Percentiles rank a stretch among this genome's conserved stretches.
Conservation (phyloP, 2,888 invertebrate genomes). For the Blastobasis adustella region DNA sequence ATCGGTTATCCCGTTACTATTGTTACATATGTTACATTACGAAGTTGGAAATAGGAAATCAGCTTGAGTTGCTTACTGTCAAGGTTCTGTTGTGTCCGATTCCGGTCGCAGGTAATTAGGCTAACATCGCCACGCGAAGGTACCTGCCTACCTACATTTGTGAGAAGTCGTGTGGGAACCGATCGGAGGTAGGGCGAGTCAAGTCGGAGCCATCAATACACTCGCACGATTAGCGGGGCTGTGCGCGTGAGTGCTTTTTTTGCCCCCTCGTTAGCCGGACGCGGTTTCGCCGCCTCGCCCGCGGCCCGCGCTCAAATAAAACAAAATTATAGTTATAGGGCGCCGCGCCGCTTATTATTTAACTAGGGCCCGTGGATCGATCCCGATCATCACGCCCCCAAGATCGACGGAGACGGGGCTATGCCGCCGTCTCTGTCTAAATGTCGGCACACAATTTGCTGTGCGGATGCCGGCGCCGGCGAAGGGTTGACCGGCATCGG, state of each 20-base stretch:
- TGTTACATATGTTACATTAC: too few relatives aligned
- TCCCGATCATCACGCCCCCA: slow-evolving; percentile 53
- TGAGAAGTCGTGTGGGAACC: slow-evolving; percentile 19
- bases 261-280: slow-evolving; percentile 58
- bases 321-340: slow-evolving; percentile 67
- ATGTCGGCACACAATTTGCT: neutral
- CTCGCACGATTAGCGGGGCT: slow-evolving; percentile 39
- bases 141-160: neutral
- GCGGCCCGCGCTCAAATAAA: slow-evolving; percentile 60
- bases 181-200: neutral
- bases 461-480: too few relatives aligned
- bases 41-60: too few relatives aligned
- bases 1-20: too few relatives aligned
- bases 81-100: too few relatives aligned
- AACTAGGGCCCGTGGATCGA: slow-evolving; percentile 63
- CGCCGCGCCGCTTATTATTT: slow-evolving; percentile 64
- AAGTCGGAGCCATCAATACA: slow-evolving; percentile 47
- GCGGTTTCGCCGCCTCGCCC: slow-evolving; percentile 45
- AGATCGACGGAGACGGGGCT: slow-evolving; percentile 29
- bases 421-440: slow-evolving; percentile 22
- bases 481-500: too few relatives aligned
- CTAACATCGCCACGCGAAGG: too few relatives aligned
- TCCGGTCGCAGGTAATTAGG: too few relatives aligned
- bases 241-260: slow-evolving; percentile 46
- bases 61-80: too few relatives aligned